Evolutionary conservation across 2,113 vertebrate species (phyloP).

Genomic region (Crocuta crocuta): DNA sequence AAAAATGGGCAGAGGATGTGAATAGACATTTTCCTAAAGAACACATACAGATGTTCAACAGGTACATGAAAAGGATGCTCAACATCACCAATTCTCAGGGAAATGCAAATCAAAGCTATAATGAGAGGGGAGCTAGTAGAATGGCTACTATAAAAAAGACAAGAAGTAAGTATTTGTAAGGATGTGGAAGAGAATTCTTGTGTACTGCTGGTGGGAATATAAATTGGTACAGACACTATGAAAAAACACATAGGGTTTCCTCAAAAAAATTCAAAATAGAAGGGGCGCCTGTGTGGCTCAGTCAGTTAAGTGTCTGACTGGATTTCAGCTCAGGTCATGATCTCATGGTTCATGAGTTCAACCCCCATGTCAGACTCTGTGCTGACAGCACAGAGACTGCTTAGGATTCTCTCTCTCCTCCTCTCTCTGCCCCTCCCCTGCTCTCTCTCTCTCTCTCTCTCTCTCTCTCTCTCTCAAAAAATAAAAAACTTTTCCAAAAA

Average conservation of each 20-base stretch:
- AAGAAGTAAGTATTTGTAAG: neutral
- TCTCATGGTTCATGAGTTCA: no score
- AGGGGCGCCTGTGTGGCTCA: no score
- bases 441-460: no score
- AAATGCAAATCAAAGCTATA: neutral
- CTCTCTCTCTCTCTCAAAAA: no score
- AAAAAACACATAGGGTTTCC: neutral
- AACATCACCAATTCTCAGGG: neutral
- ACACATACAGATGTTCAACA: neutral
- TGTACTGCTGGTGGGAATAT: neutral
- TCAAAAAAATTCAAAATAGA: neutral
- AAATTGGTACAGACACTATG: neutral
- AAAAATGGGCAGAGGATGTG: neutral
- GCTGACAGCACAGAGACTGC: no score
- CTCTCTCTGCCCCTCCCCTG: no score
- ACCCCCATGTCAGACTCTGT: no score
- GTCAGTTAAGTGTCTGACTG: no score
- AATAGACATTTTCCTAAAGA: neutral
- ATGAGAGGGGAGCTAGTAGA: no score
- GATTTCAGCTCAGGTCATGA: no score
- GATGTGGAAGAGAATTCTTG: neutral
- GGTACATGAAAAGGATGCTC: neutral
- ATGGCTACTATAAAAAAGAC: neutral
- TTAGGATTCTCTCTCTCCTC: no score
- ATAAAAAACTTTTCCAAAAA: neutral